Evolutionary conservation across 1,140 invertebrate genomes (phyloP).

Genomic region (Zaprionus tsacasi): DNA sequence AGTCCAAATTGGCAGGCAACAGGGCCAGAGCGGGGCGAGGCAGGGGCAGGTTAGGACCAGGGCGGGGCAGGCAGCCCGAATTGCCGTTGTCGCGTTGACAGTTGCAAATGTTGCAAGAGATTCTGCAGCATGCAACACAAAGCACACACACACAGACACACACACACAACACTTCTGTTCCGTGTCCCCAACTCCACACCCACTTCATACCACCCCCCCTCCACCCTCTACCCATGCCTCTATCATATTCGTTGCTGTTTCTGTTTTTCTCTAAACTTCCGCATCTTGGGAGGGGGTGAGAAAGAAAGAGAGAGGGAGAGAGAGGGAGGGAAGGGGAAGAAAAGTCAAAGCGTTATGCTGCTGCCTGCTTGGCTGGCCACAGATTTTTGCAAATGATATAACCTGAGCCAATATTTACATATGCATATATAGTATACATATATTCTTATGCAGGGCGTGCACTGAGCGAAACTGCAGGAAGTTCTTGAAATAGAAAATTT

Average conservation of each 20-base stretch:
- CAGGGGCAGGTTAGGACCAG: conserved; percentile 26
- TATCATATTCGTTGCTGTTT: conserved; percentile 23
- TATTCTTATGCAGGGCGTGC: conserved; percentile 17
- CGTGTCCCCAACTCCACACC: not conserved
- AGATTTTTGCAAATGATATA: conserved; percentile 77
- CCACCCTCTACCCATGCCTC: not conserved
- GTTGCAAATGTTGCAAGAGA: conserved; percentile 73
- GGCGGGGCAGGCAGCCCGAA: conserved; percentile 1
- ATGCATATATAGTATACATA: conserved; percentile 23
- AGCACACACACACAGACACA: conserved; percentile 6
- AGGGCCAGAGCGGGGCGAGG: not conserved
- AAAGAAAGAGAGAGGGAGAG: not conserved
- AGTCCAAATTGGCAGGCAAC: conserved; percentile 77
- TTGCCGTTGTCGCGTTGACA: conserved; percentile 72
- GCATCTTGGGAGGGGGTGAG: conserved; percentile 69
- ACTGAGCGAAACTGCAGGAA: conserved; percentile 21
- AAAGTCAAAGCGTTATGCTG: conserved; percentile 57
- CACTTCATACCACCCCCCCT: not conserved
- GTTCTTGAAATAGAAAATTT: no score
- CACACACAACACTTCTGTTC: not conserved
- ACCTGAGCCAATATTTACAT: conserved; percentile 77
- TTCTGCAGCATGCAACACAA: conserved; percentile 28
- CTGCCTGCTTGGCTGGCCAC: conserved; percentile 63
- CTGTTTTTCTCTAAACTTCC: conserved; percentile 69
- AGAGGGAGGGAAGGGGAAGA: conserved; percentile 15